Percentiles rank a stretch among this genome's conserved stretches.
phyloP scores from a whole-genome alignment of 2,888 invertebrate genomes.

The Scotopteryx bipunctaria region DNA sequence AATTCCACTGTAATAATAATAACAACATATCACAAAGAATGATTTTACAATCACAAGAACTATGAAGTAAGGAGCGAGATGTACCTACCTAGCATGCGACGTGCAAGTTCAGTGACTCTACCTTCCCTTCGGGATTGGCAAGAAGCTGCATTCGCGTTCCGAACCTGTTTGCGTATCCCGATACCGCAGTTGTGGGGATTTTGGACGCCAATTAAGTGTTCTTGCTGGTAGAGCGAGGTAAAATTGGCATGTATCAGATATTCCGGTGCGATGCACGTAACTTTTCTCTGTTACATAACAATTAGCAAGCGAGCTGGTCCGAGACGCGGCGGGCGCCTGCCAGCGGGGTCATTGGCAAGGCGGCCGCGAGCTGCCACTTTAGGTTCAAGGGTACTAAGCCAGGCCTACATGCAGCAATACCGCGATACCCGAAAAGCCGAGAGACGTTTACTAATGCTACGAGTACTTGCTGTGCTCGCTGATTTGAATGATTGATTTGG shows the following conservation, averaged over 20 bases:
- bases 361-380: constrained; percentile 83
- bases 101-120: constrained; percentile 78
- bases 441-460: no score
- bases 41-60: constrained; percentile 76
- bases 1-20: constrained; percentile 48
- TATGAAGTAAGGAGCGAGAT: constrained; percentile 73
- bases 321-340: constrained; percentile 75
- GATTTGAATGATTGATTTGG: no score
- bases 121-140: constrained; percentile 75
- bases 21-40: constrained; percentile 58
- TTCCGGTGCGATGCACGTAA: constrained; percentile 61
- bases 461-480: no score
- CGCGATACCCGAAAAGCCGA: no score
- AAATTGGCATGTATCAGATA: constrained; percentile 61
- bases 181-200: constrained; percentile 57
- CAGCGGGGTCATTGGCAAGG: constrained; percentile 85
- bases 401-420: constrained; percentile 71
- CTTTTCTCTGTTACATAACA: constrained; percentile 77
- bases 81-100: constrained; percentile 60
- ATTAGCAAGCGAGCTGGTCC: constrained; percentile 68
- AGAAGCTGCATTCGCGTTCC: constrained; percentile 74
- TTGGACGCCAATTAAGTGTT: constrained; percentile 56
- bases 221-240: constrained; percentile 45
- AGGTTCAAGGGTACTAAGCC: constrained; percentile 80
- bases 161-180: constrained; percentile 78